Conservation (phyloP, 2,888 invertebrate genomes). For the Nematopogon swammerdamellus region DNA sequence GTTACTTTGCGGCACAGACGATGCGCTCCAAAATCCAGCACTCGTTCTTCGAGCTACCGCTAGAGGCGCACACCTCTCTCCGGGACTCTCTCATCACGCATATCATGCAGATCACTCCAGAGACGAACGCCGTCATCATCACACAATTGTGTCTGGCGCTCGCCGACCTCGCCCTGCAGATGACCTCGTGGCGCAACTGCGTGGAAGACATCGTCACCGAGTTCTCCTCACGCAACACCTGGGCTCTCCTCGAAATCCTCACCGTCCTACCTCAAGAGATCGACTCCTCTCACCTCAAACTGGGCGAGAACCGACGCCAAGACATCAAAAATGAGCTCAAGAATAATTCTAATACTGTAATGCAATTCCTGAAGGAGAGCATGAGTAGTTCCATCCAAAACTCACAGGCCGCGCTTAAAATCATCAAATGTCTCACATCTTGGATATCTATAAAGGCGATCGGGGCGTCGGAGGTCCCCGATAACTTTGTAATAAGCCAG, state of each 20-base stretch:
- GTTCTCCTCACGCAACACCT: conserved; percentile 68
- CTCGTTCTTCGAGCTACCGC: conserved; percentile 88
- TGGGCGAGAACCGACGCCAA: conserved; percentile 89
- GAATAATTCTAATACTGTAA: conserved; percentile 70
- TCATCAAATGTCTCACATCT: conserved; percentile 83
- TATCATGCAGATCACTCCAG: conserved; percentile 73
- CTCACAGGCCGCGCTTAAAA: conserved; percentile 66
- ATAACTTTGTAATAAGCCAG: conserved; percentile 69
- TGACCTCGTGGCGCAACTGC: conserved; percentile 90
- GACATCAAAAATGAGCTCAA: conserved; percentile 80
- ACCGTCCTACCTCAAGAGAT: conserved; percentile 96
- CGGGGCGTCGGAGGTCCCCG: conserved; percentile 68
- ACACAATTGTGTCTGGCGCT: conserved; percentile 91
- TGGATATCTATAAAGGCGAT: conserved; percentile 88
- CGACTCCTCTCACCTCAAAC: conserved; percentile 70
- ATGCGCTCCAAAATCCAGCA: conserved; percentile 94
- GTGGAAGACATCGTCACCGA: conserved; percentile 78
- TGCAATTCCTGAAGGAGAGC: conserved; percentile 77
- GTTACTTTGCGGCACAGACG: conserved; percentile 98
- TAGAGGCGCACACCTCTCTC: conserved; percentile 78
- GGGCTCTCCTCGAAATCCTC: conserved; percentile 87
- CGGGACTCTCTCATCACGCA: conserved; percentile 90
- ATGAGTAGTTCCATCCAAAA: conserved; percentile 63
- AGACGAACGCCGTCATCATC: conserved; percentile 80
- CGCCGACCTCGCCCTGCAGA: conserved; percentile 91